Percentiles rank a stretch among this genome's conserved stretches.
These are phyloP conservation scores for Arrhopalites spinosus DNA, from an alignment of 2,888 invertebrate genomes.

Conservation along the genomic window DNA sequence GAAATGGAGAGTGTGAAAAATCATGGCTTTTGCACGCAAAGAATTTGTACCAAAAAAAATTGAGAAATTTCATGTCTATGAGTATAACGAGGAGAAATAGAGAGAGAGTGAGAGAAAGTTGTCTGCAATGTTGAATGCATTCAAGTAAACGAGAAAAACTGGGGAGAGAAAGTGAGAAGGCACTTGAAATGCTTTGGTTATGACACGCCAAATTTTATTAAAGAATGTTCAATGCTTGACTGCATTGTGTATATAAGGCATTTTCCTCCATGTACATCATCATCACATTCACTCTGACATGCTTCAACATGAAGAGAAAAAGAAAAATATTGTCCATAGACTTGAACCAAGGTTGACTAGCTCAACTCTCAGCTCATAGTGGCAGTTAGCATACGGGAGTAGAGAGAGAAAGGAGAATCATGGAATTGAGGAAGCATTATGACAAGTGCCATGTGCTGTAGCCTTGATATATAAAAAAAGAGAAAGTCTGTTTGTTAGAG, in stretches of 20 bases:
- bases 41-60: background rate
- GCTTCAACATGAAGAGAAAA: background rate
- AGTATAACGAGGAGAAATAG: background rate
- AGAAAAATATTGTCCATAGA: background rate
- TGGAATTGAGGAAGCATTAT: background rate
- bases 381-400: too few species aligned
- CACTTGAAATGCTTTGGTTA: background rate
- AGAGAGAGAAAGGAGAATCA: too few species aligned
- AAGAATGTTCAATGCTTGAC: background rate
- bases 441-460: background rate
- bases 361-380: background rate
- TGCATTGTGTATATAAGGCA: background rate
- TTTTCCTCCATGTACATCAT: background rate
- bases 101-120: constrained; percentile 5
- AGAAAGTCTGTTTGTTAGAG: too few species aligned
- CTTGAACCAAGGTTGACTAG: background rate
- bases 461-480: background rate
- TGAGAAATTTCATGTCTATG: too few species aligned
- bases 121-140: background rate
- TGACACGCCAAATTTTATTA: constrained; percentile 3
- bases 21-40: background rate
- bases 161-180: background rate
- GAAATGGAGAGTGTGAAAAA: background rate
- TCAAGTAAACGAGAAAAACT: background rate
- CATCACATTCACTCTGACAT: background rate